Base-by-base conservation (phyloP, 2,888 invertebrate species). In the Coecobrya sp. region DNA sequence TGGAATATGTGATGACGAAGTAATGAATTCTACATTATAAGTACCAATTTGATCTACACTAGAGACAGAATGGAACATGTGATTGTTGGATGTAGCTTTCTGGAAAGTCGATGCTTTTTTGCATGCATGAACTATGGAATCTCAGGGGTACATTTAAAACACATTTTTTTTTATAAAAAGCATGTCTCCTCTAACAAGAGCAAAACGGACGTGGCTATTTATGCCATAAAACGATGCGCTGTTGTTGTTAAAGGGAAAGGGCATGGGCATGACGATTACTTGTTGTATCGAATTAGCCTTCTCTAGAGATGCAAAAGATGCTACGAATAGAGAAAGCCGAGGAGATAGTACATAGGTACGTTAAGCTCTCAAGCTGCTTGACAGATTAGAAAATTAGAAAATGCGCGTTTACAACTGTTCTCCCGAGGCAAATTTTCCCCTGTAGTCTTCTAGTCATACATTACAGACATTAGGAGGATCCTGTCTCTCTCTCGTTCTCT, bases 301-400 rank as follows among this genome's bases (percentile, higher is more conserved):
- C 49, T 76, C 76, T 22, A 0, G 11, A 70, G 42, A 70, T 19
- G 8, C 3, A 36, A 7, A 11, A 19, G 11, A 59, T n/a, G 0
- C 19, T 16, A n/a, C 19, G 59, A n/a, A 19, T 0, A 2, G 8
- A 59, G 70, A 19, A 70, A 36, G 42, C 0, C n/a, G 1, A 36
- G 19, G 70, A 76, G 22, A n/a, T 22, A 49, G 49, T 8, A 76
- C 49, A 19, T 4, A 55, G 19, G 27, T 30, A 36, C n/a, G 16
- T n/a, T 82, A 85, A 85, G 45, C 65, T 81, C 62, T 79, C 85
- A 45, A 42, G 49, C 52, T 52, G 73, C 30, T 52, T 70, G 70
- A 49, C 36, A 87, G 87, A 87, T 87, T 87, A 87, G 87, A 87
- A 87, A 87, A 87, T 87, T 87, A 79, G 87, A 73, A 52, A 87